Conservation (phyloP, 92 coral and sea anemone genomes). For the Zoanthus gigantus region DNA sequence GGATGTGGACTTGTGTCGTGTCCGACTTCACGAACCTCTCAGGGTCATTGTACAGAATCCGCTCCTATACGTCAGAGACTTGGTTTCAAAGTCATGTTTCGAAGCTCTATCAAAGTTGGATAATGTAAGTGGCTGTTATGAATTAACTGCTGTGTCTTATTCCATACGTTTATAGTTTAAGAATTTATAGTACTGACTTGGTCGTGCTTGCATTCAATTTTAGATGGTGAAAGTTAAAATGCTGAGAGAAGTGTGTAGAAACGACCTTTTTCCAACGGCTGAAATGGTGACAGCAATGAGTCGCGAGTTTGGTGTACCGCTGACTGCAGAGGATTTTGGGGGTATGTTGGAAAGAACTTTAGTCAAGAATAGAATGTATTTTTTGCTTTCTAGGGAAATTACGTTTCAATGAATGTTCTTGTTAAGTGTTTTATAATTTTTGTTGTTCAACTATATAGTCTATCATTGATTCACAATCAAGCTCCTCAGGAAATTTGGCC, state of each 20-base stretch:
- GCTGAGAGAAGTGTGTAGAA: constrained; percentile 84
- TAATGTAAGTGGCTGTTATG: constrained; percentile 67
- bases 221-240: constrained; percentile 78
- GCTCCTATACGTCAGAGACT: constrained; percentile 91
- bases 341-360: constrained; percentile 59
- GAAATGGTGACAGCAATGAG: constrained; percentile 96
- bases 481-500: too few species aligned
- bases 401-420: too few species aligned
- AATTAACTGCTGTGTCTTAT: not conserved
- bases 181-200: too few species aligned
- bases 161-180: too few species aligned
- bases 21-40: constrained; percentile 94
- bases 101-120: constrained; percentile 88
- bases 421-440: too few species aligned
- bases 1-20: constrained; percentile 98
- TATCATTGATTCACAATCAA: too few species aligned
- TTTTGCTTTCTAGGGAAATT: too few species aligned
- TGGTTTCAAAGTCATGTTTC: constrained; percentile 94
- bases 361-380: too few species aligned
- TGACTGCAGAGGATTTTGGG: constrained; percentile 99
- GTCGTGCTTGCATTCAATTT: not conserved
- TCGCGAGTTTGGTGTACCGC: constrained; percentile 97
- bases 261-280: constrained; percentile 90
- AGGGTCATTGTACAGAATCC: constrained; percentile 89
- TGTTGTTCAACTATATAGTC: too few species aligned